Base-by-base conservation (phyloP, 64 coral and sea anemone genomes). In the Actinia tenebrosa region DNA sequence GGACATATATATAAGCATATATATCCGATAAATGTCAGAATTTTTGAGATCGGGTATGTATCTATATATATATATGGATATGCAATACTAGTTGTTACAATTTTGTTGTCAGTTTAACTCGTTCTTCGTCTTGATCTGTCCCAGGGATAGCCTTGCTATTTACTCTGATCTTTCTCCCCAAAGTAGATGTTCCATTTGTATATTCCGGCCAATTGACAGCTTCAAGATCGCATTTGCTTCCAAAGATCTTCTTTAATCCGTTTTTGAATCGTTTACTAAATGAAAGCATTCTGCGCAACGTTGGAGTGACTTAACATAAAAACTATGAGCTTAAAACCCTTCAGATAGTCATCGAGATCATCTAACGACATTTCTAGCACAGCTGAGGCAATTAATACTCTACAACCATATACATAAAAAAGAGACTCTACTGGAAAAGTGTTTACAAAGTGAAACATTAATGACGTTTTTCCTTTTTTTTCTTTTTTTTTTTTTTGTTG, bases 251-350 rank as follows among this genome's bases (percentile, higher is more conserved):
- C 56, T 61, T 85, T 15, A 85, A 26, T 3, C 83, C 83, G 9
- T 64, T 17, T 26, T 64, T 58, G 60, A 85, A 85, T 18, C 83
- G 55, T 19, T 44, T 85, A 46, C 63, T 85, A 18, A 64, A 85
- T 85, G 14, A 85, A 56, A 18, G 83, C 23, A 85, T 85, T 85
- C 42, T 85, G 83, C 18, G 83, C 56, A 17, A 22, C 44, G 43
- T 85, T 85, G n/a, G 83, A 85, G n/a, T 85, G 83, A 27, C 45
- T 22, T 16, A 85, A 30, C 44, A 85, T 22, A 10, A 3, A 7
- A 85, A 55, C 83, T 44, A 85, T 55, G 23, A 85, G 63, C 18
- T 61, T 55, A 10, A 61, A 64, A 26, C 2, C 10, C 16, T 20
- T 7, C 18, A n/a, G 11, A 16, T 85, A 16, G 54, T 50, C 47